Base-by-base conservation (phyloP, 2,888 invertebrate species). In the Cantharis lateralis region DNA sequence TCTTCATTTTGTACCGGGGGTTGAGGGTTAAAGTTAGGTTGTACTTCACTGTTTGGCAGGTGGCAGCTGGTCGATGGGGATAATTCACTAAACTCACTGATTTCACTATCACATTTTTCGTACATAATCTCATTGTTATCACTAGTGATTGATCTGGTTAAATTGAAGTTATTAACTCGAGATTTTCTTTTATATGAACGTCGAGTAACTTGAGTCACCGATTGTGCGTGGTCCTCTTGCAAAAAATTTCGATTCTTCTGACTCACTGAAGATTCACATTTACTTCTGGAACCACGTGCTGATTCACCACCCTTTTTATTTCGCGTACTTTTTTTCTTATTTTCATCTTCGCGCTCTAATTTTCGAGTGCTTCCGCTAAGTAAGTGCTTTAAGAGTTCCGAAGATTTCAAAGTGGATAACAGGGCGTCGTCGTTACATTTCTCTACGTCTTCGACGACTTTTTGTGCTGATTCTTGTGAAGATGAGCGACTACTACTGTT, bases 381-480 rank as follows among this genome's bases (percentile, higher is more conserved):
- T 74, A 85, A 76, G 81, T 85, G 84, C 68, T 83, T 83, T 24
- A 86, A 77, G 28, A 86, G 80, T 74, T 84, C 84, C 26, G 84
- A 82, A 62, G 83, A 83, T 74, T 82, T 83, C 68, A 84, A 79
- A 71, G 82, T 83, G 68, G 82, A 81, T 74, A 84, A 81, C 64
- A 81, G 68, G 26, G 78, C 80, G 77, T 83, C 80, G 18, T 82
- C 81, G 68, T 63, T 68, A 18, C 61, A 62, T 48, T 71, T 75
- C 15, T 68, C 68, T 18, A 15, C 71, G 66, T 68, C 28, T 16
- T 18, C 18, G 11, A 48, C 70, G 63, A 28, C n/a, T 71, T 74
- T 72, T 72, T 70, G 72, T 79, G 77, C 68, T 71, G 70, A 71
- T 71, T 78, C 79, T 75, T 76, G 71, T 24, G 71, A 68, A 71